phyloP scores from a whole-genome alignment of 2,113 vertebrate species.

The Pituophis catenifer region DNA sequence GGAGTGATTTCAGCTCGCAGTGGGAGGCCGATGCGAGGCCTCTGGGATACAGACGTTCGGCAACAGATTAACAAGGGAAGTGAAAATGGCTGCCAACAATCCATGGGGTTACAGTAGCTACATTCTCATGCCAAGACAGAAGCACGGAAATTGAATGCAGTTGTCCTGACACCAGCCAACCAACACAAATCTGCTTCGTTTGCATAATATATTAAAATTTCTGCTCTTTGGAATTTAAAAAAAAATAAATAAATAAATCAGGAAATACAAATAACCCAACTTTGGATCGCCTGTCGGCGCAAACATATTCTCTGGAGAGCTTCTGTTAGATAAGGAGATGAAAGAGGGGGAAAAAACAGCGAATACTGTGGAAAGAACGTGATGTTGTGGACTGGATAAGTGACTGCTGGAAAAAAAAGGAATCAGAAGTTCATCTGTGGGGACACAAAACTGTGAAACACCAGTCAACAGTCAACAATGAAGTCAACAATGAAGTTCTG shows the following conservation, averaged over 20 bases:
- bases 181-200: neutral
- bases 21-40: conserved; percentile 19
- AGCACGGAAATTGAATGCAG: neutral
- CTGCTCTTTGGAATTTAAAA: neutral
- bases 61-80: conserved; percentile 20
- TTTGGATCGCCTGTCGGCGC: neutral
- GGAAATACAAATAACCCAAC: neutral
- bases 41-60: conserved; percentile 6
- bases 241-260: neutral
- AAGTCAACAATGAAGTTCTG: neutral
- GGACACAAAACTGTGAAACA: neutral
- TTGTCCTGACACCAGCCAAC: neutral
- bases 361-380: neutral
- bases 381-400: neutral
- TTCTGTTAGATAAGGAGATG: neutral
- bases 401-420: neutral
- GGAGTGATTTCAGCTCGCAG: conserved; percentile 10
- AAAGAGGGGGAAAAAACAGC: neutral
- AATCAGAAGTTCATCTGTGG: neutral
- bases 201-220: neutral
- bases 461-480: neutral
- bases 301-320: neutral
- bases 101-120: neutral
- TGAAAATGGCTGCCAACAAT: conserved; percentile 1
- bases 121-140: neutral